Evolutionary conservation across 1,140 invertebrate species (phyloP), one percentile per base, ranked within the genome.

Genomic region (Arion vulgaris): DNA sequence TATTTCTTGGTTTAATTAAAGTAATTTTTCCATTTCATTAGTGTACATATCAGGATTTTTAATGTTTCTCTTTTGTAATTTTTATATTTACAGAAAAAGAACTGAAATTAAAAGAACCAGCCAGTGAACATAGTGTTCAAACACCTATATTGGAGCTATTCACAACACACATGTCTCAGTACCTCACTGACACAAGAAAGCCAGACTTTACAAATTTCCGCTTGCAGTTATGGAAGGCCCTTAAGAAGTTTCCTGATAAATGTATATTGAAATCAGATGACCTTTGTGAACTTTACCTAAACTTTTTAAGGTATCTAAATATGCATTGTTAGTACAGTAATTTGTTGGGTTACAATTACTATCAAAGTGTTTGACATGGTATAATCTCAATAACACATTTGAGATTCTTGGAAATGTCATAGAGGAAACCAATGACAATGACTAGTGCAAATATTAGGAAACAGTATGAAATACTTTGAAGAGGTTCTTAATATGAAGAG

Each of bases 211-310:
- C 57, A 41, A 80, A 80, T 36, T 96, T 96, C 90, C 94, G 96
- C 86, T 93, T 95, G 62, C 93, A 97, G 45, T 88, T 98, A 0
- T 96, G 97, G 95, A 95, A 96, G 91, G 93, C 94, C 57, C 95
- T 98, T 94, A 92, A 93, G 4, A 90, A 93, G 82, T 96, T 97
- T 89, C 93, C 95, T 7, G 93, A 95, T 83, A 93, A 96, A 1
- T 95, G 95, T 86, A 96, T 97, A 91, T 92, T 94, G 0, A 96
- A 95, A 89, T 97, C 96, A 88, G 94, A 95, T 84, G 95, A 97
- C 89, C 88, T 97, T 9, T 95, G 96, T 0, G 93, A 94, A 26
- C 86, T 97, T 0, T 96, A 98, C 83, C 94, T 98, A 28, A 93
- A 95, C 75, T 98, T 97, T 32, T 38, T 81, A 34, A 81, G 41